Base-by-base conservation (phyloP, 2,113 vertebrate species). In the Leucopternis melanops region DNA sequence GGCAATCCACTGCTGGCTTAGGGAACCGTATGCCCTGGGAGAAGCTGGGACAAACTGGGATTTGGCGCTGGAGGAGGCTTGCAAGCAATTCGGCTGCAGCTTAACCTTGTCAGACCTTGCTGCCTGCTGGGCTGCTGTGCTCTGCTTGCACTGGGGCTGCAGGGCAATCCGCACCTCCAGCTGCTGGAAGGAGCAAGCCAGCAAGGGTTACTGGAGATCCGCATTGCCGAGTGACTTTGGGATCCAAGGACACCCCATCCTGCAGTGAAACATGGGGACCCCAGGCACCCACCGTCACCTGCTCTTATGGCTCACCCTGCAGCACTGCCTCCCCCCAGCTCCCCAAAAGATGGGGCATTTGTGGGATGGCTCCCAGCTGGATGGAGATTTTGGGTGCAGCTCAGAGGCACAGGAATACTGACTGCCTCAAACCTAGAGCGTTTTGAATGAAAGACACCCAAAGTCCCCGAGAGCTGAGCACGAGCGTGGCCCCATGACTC, bases 81-180 rank as follows among this genome's bases (percentile, higher is more conserved):
- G 79, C 38, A 62, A 70, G 71, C 49, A 83, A 81, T 86, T 86
- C 63, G 58, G 3, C 22, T 7, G 1, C 36, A 88, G 40, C 71
- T 95, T 90, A 90, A 88, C 80, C 86, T 91, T 90, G 75, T 65
- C 82, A 94, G 88, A 94, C 86, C 67, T 87, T 84, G 73, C 84
- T 94, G 77, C 55, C 45, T 86, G 57, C 88, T 90, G 79, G 80
- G 67, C 69, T 95, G 88, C 52, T 0, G 0, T 31, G 63, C 47
- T 73, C 65, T 90, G 69, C 34, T 44, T 84, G 79, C 57, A 18
- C 57, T n/a, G 70, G 47, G 55, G 45, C 80, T 83, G 71, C 86
- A 81, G 80, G 67, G 55, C 75, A 86, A 70, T n/a, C 79, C 1
- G 4, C 22, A 81, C n/a, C 47, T 85, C 58, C 66, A 75, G 81